These are phyloP conservation scores for Neolamprologus tretocephalus DNA, from an alignment of 2,113 vertebrate species.

Conservation along the genomic window DNA sequence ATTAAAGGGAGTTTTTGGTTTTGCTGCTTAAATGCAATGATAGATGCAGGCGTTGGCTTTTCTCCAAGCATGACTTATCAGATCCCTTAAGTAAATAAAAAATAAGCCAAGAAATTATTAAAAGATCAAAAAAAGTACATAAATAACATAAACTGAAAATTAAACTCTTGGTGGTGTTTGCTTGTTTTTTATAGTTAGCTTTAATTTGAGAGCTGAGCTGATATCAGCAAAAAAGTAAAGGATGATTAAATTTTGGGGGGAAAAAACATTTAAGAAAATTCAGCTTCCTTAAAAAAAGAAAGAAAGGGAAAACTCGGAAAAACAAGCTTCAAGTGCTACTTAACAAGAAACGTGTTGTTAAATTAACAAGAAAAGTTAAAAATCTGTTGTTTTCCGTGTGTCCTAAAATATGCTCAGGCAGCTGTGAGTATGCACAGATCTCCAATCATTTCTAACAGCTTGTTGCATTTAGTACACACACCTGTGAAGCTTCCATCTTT, in stretches of 20 bases:
- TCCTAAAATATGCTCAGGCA: not conserved
- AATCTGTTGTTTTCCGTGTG: accelerated
- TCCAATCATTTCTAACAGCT: not conserved
- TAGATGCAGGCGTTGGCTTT: not conserved
- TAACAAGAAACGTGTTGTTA: not conserved
- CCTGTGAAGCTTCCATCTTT: not conserved
- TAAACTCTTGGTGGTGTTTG: not conserved
- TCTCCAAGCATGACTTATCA: not conserved
- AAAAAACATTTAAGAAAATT: not conserved
- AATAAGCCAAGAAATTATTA: not conserved
- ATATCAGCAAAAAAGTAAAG: not conserved
- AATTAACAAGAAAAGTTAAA: not conserved
- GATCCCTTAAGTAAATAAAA: not conserved
- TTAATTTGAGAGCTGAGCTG: not conserved
- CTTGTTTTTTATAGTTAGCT: not conserved
- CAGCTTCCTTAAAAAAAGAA: not conserved
- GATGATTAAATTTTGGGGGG: accelerated
- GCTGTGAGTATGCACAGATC: not conserved
- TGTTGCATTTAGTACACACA: not conserved
- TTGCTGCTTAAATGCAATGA: not conserved
- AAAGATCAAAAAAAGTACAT: not conserved
- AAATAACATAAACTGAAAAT: not conserved
- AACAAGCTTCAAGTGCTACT: not conserved
- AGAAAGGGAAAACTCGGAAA: not conserved
- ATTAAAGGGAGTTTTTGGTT: not conserved